Evolutionary conservation across 2,888 invertebrate genomes (phyloP).

Genomic region (Andrena flavipes): DNA sequence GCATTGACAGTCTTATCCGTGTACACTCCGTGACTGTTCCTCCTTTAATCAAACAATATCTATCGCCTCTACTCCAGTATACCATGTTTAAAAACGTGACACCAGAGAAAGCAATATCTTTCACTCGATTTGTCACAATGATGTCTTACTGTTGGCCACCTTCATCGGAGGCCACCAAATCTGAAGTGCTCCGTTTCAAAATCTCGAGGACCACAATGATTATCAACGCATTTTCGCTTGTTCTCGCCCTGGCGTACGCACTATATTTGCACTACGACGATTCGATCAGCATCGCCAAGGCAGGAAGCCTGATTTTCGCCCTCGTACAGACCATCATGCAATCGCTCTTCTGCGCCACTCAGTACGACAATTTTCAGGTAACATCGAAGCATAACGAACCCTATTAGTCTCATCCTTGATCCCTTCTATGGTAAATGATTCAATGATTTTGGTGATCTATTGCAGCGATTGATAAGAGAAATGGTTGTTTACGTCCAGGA

Average conservation of each 20-base stretch:
- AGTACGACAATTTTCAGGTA: conserved; percentile 60
- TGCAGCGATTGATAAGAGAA: too few relatives aligned
- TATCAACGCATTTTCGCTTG: conserved; percentile 14
- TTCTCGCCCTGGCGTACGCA: conserved; percentile 37
- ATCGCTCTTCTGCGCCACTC: conserved; percentile 4
- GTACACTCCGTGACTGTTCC: conserved; percentile 39
- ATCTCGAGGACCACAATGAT: conserved; percentile 8
- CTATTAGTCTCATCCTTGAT: neutral
- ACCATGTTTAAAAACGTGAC: conserved; percentile 14
- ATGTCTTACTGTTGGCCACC: conserved; percentile 63
- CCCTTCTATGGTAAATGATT: too few relatives aligned
- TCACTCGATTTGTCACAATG: conserved; percentile 47
- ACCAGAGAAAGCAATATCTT: conserved; percentile 42
- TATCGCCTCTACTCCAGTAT: too few relatives aligned
- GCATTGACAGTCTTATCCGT: neutral
- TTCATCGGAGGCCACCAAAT: conserved; percentile 16
- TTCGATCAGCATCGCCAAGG: conserved; percentile 24
- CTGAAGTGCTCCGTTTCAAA: neutral
- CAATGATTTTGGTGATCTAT: neutral
- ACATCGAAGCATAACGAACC: neutral
- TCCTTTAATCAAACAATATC: too few relatives aligned
- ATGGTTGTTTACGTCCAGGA: conserved; percentile 20
- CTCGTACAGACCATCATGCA: conserved; percentile 33
- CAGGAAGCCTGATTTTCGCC: conserved; percentile 9
- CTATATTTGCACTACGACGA: conserved; percentile 29